Evolutionary conservation across 2,113 vertebrate genomes (phyloP).

Genomic region (Marmota flaviventris): DNA sequence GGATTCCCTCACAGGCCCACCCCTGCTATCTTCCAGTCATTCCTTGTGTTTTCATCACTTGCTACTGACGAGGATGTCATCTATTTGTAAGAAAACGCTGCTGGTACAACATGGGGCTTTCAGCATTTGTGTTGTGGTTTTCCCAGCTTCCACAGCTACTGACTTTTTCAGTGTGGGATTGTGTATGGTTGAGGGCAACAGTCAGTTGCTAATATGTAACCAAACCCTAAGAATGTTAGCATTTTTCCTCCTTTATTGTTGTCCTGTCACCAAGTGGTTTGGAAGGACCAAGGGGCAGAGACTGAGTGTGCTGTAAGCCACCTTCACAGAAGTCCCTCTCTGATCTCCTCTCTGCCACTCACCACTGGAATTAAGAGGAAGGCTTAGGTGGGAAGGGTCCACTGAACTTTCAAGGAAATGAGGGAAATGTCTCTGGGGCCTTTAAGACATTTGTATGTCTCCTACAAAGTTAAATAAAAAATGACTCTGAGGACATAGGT

Average conservation of each 20-base stretch:
- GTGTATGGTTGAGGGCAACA: slow-evolving; percentile 43
- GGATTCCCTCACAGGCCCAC: neutral
- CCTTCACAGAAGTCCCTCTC: neutral
- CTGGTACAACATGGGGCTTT: slow-evolving; percentile 33
- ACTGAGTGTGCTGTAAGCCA: neutral
- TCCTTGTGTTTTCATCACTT: slow-evolving; percentile 47
- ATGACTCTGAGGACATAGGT: neutral
- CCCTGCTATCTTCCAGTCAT: neutral
- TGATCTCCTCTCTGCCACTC: no score
- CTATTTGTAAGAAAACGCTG: slow-evolving; percentile 57
- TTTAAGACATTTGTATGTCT: neutral
- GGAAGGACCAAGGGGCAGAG: slow-evolving; percentile 30
- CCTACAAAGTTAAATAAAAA: neutral
- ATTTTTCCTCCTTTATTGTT: neutral
- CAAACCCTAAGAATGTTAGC: neutral
- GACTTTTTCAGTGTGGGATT: neutral
- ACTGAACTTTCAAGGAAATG: neutral
- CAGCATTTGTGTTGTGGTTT: slow-evolving; percentile 70
- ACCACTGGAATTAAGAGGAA: neutral
- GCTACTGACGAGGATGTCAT: slow-evolving; percentile 56
- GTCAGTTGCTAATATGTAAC: neutral
- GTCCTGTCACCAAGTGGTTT: slow-evolving; percentile 82
- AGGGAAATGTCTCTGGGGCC: neutral
- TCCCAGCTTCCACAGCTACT: neutral
- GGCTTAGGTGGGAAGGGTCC: neutral